Evolutionary conservation across 2,888 invertebrate genomes (phyloP).

Genomic region (Trichopria drosophilae): DNA sequence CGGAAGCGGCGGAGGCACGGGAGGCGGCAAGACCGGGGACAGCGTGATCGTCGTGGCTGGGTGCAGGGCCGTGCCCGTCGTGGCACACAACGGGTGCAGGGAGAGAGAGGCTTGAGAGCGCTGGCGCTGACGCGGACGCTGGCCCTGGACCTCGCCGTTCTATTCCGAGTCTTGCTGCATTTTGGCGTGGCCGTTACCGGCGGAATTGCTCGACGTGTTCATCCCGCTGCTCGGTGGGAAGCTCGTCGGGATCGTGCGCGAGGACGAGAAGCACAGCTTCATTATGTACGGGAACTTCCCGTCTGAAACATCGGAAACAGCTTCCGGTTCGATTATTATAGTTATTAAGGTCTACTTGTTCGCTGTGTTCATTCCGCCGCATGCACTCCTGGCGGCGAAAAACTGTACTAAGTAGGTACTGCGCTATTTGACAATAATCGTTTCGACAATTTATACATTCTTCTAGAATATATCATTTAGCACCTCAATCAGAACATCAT

Average conservation of each 20-base stretch:
- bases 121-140: constrained; percentile 54
- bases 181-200: constrained; percentile 57
- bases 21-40: constrained; percentile 55
- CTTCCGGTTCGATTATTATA: too few species aligned
- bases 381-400: too few species aligned
- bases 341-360: too few species aligned
- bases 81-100: constrained; percentile 45
- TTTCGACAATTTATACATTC: too few species aligned
- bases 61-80: constrained; percentile 43
- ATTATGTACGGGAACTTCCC: constrained; percentile 98
- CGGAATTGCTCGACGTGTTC: constrained; percentile 46
- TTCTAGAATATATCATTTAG: too few species aligned
- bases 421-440: too few species aligned
- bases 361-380: too few species aligned
- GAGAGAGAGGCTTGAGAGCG: constrained; percentile 54
- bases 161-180: constrained; percentile 59
- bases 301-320: constrained; percentile 77
- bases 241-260: constrained; percentile 64
- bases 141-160: constrained; percentile 59
- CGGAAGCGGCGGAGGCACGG: constrained; percentile 51
- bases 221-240: constrained; percentile 52
- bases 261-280: constrained; percentile 96
- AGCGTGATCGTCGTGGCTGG: constrained; percentile 53
- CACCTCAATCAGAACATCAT: too few species aligned
- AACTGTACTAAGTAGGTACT: too few species aligned